Conservation (phyloP, 2,113 vertebrate genomes). For the Hippocampus comes region DNA sequence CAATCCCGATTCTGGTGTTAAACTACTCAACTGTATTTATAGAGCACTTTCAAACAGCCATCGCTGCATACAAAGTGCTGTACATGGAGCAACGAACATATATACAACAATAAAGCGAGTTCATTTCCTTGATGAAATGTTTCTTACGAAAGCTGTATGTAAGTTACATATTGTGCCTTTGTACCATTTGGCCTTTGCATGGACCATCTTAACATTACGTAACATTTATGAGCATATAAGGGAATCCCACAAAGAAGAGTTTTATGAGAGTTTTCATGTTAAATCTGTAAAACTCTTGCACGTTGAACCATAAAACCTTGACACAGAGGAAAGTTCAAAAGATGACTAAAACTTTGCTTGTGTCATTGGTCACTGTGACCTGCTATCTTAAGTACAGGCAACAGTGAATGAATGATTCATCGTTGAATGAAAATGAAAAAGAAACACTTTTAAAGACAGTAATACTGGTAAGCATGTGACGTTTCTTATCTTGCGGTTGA, state of each 20-base stretch:
- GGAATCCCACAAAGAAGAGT: not conserved
- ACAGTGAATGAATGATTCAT: slow-evolving; percentile 46
- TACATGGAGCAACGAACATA: too few relatives aligned
- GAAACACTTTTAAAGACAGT: too few relatives aligned
- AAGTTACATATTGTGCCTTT: not conserved
- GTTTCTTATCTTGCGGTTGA: slow-evolving; percentile 22
- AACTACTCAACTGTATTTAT: too few relatives aligned
- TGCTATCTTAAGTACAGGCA: slow-evolving; percentile 7
- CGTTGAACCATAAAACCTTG: slow-evolving; percentile 32
- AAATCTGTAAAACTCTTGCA: slow-evolving; percentile 11
- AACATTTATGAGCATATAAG: slow-evolving; percentile 13
- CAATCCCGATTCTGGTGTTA: not conserved
- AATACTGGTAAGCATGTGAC: not conserved
- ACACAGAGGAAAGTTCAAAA: slow-evolving; percentile 31
- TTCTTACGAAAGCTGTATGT: not conserved
- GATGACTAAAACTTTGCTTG: slow-evolving; percentile 12
- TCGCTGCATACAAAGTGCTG: too few relatives aligned
- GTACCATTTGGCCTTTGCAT: not conserved
- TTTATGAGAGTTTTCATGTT: slow-evolving; percentile 24
- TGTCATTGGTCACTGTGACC: slow-evolving; percentile 50
- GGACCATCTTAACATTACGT: not conserved
- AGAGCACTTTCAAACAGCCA: too few relatives aligned
- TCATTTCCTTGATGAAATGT: not conserved
- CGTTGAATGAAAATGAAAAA: not conserved
- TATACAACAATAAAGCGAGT: too few relatives aligned